Evolutionary conservation across 2,113 vertebrate genomes (phyloP).

Genomic region (Brachyhypopomus occidentalis): DNA sequence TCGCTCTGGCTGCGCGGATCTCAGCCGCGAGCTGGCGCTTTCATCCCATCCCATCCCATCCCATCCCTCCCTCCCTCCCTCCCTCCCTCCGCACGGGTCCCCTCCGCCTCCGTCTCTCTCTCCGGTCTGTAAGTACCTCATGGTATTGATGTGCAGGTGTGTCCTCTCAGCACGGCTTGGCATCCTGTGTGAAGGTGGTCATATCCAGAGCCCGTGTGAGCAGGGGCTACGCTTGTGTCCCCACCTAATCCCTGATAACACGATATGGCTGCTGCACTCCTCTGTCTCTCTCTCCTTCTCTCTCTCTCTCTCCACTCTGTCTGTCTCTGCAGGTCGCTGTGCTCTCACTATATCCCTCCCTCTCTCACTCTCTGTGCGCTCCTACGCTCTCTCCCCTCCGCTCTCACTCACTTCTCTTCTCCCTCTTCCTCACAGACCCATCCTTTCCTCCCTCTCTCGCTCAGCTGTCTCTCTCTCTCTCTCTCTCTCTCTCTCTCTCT

Average conservation of each 20-base stretch:
- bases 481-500: conserved; percentile 24
- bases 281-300: conserved; percentile 23
- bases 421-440: conserved; percentile 36
- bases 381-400: conserved; percentile 19
- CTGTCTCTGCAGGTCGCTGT: conserved; percentile 61
- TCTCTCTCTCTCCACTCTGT: conserved; percentile 37
- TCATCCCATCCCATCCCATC: conserved; percentile 26
- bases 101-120: conserved; percentile 31
- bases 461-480: not conserved
- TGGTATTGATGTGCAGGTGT: conserved; percentile 49
- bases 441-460: not conserved
- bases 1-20: not conserved
- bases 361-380: conserved; percentile 23
- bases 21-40: conserved; percentile 10
- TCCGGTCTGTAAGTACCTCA: conserved; percentile 44
- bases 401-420: conserved; percentile 35
- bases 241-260: conserved; percentile 48
- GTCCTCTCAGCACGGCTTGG: conserved; percentile 29
- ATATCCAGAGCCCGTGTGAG: conserved; percentile 47
- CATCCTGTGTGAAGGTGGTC: conserved; percentile 40
- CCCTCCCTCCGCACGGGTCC: conserved; percentile 1
- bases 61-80: conserved; percentile 24
- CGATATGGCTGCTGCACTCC: conserved; percentile 44
- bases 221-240: conserved; percentile 42
- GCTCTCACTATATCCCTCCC: conserved; percentile 50